phyloP scores from a whole-genome alignment of 2,888 invertebrate genomes.

The Chloromyia formosa region DNA sequence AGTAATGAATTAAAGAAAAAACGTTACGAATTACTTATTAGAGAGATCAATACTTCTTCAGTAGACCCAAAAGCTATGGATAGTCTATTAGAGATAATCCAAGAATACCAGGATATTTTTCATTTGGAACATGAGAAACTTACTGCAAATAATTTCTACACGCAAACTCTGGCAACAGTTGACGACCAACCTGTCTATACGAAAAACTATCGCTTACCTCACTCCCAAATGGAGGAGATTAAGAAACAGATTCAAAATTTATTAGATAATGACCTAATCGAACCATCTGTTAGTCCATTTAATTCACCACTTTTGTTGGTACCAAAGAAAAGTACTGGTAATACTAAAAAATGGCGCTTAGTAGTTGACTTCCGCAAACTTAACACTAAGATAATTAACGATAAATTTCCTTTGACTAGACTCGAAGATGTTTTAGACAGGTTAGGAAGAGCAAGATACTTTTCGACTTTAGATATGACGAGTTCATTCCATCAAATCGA shows the following conservation, averaged over 20 bases:
- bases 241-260: background rate
- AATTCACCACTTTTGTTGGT: background rate
- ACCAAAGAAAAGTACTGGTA: conserved; percentile 40
- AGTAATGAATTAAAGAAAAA: too few relatives aligned
- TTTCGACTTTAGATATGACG: conserved; percentile 43
- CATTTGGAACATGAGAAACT: conserved; percentile 1
- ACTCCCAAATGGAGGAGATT: background rate
- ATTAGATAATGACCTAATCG: background rate
- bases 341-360: conserved; percentile 10
- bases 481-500: conserved; percentile 43
- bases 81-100: background rate
- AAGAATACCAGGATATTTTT: background rate
- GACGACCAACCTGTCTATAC: conserved; percentile 2
- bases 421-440: background rate
- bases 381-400: conserved; percentile 28
- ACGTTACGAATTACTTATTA: too few relatives aligned
- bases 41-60: background rate
- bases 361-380: conserved; percentile 23
- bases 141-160: background rate
- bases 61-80: background rate
- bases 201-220: background rate
- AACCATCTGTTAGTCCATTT: background rate
- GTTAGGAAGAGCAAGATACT: conserved; percentile 47
- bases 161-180: background rate
- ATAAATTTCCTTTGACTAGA: conserved; percentile 37